phyloP scores from a whole-genome alignment of 2,113 vertebrate species.

The Smithornis capensis region DNA sequence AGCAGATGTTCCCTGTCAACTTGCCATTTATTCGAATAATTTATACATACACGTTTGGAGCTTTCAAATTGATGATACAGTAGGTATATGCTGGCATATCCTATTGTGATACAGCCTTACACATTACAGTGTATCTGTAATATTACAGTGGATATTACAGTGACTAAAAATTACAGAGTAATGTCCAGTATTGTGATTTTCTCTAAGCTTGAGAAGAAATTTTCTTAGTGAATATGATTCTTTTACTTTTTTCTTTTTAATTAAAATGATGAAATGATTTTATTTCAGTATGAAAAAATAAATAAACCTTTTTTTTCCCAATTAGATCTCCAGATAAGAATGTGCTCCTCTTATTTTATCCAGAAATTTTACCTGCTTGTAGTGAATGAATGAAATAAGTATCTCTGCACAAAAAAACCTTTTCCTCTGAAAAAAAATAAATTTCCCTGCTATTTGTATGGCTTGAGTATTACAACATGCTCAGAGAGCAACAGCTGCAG shows the following conservation, averaged over 20 bases:
- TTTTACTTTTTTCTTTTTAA: background rate
- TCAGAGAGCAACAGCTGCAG: background rate
- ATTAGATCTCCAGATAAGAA: background rate
- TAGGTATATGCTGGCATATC: background rate
- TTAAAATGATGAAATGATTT: background rate
- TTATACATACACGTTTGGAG: background rate
- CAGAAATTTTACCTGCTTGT: background rate
- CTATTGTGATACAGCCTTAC: background rate
- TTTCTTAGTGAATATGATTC: background rate
- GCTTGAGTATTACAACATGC: background rate
- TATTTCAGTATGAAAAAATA: background rate
- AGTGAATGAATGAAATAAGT: background rate
- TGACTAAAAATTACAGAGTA: background rate
- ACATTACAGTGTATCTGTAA: too few relatives aligned
- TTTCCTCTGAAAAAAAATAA: background rate
- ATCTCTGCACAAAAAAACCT: background rate
- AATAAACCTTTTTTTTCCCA: background rate
- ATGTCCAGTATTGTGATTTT: background rate
- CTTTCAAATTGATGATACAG: background rate
- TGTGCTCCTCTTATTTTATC: background rate
- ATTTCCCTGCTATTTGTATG: background rate
- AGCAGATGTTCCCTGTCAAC: constrained; percentile 11
- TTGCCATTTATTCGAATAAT: background rate
- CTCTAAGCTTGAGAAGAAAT: background rate
- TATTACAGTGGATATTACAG: background rate